Evolutionary conservation across 2,888 invertebrate species (phyloP), one percentile per base, ranked within the genome.

Genomic region (Apocheima hispidaria): DNA sequence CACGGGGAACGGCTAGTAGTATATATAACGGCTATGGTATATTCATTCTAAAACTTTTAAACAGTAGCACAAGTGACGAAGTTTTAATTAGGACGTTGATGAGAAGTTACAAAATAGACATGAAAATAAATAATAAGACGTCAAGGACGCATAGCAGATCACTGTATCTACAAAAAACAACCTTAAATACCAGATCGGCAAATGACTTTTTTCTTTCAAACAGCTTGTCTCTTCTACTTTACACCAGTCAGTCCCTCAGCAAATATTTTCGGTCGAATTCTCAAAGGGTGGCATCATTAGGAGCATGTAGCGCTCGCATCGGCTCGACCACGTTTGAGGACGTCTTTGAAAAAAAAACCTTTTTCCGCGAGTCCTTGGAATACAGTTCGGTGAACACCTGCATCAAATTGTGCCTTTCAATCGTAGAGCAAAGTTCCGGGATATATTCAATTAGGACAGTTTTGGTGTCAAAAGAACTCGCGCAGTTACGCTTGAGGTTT

Each of bases 271-370:
- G 79, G 79, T 74, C 73, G 78, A 79, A 61, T 77, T 81, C 84
- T 84, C 87, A 88, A 87, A 88, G 85, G 83, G 75, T 75, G 69
- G 68, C 73, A 75, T 87, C 87, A 83, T 88, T 85, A 87, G 83
- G 70, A 73, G 69, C 66, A 52, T 53, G 67, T 57, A 55, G 64
- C 59, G 63, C 33, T 52, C 66, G 55, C 69, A 51, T 48, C 38
- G 63, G 33, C 46, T 51, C 55, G 36, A 62, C 58, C 63, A 63
- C 60, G 68, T 67, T 69, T 69, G 63, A 71, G 55, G 65, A 65
- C 63, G 63, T 65, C 72, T 77, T 73, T 75, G 66, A 70, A 72
- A 70, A 58, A 69, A 66, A 36, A 14, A 16, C 16, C 21, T 38
- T 41, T 51, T 51, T 40, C 2, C 51, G 20, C 50, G 63, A 65